Base-by-base conservation (phyloP, 2,797 vertebrate species). In the Chanos chanos region DNA sequence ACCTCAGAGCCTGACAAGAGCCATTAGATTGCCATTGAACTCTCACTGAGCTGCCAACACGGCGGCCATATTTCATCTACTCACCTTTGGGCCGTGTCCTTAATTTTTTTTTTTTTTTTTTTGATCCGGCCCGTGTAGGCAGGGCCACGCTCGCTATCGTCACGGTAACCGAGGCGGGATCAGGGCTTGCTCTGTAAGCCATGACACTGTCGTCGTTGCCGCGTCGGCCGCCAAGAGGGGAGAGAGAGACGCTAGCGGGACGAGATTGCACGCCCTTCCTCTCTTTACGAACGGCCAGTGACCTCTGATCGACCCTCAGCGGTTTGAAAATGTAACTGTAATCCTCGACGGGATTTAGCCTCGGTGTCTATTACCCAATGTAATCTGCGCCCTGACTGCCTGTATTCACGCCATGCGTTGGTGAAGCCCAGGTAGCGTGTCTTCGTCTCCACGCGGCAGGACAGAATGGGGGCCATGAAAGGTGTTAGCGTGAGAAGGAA, bases 341-440 rank as follows among this genome's bases (percentile, higher is more conserved):
- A 89, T 88, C 77, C 83, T 85, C 82, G 80, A 77, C 71, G 77
- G 82, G 86, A 84, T 91, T 90, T 86, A 83, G 71, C 64, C 80
- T 52, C 79, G 83, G 81, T 87, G 85, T 88, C 89, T 89, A 82
- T 90, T 88, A 85, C 80, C 57, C 79, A 72, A 65, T 77, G 72
- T 87, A 87, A 90, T 90, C 87, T 89, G 77, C 74, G 81, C 78
- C 81, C 72, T 66, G 73, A 77, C 81, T 85, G 87, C 84, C 82
- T 78, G 75, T 68, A 83, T 87, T 90, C 87, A 82, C 36, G 0
- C 66, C 71, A 72, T 70, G 66, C 85, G 79, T 82, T 87, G 83
- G 83, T 89, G 91, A 91, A 90, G 83, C 83, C 75, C n/a, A n/a
- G n/a, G n/a, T n/a, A 44, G 61, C 66, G 66, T 34, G 22, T 83